phyloP scores from a whole-genome alignment of 2,888 invertebrate species.

The Tiliacea citrago region DNA sequence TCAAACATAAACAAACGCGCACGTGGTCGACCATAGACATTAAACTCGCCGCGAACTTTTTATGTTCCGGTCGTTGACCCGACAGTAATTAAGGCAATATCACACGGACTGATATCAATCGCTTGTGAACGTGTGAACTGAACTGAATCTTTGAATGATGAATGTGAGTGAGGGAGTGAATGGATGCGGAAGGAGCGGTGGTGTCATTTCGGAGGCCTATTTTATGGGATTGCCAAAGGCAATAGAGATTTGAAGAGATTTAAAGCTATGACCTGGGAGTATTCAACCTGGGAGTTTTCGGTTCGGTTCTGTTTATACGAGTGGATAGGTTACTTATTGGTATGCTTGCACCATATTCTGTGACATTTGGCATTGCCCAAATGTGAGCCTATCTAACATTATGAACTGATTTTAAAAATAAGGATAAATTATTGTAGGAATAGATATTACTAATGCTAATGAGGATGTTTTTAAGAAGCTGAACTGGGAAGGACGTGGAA shows the following conservation, averaged over 20 bases:
- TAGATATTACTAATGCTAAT: too few species aligned
- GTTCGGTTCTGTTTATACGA: too few species aligned
- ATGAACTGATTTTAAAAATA: too few species aligned
- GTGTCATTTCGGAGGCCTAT: conserved; percentile 34
- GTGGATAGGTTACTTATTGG: background rate
- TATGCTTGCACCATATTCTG: background rate
- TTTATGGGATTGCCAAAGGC: conserved; percentile 39
- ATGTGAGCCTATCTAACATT: background rate
- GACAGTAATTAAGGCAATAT: conserved; percentile 57
- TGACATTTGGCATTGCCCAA: background rate
- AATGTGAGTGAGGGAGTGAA: conserved; percentile 49
- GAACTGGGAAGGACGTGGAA: too few species aligned
- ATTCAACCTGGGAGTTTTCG: too few species aligned
- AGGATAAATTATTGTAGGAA: too few species aligned
- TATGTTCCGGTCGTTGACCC: conserved; percentile 59
- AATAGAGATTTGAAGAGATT: too few species aligned
- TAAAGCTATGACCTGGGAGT: conserved; percentile 12
- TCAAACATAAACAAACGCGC: conserved; percentile 66
- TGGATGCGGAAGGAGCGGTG: conserved; percentile 51
- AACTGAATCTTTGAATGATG: conserved; percentile 52
- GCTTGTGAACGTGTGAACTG: conserved; percentile 60
- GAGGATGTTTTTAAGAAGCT: too few species aligned
- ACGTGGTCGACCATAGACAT: conserved; percentile 62
- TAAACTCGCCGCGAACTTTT: conserved; percentile 62
- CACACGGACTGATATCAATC: conserved; percentile 57